These are phyloP conservation scores for Buathra laborator DNA, from an alignment of 2,888 invertebrate species.

Conservation along the genomic window DNA sequence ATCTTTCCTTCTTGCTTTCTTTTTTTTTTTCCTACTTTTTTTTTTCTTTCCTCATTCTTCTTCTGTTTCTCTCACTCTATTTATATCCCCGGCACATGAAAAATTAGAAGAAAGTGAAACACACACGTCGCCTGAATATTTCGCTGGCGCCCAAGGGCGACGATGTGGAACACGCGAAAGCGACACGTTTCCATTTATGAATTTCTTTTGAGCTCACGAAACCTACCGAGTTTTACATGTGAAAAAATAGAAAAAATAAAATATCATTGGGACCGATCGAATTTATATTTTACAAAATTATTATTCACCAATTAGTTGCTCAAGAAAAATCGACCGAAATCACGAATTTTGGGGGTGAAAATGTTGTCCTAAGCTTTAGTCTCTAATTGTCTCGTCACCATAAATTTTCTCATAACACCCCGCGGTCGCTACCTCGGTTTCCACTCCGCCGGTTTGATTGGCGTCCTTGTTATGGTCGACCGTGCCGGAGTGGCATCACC, in stretches of 20 bases:
- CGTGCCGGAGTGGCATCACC: conserved; percentile 31
- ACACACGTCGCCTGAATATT: conserved; percentile 30
- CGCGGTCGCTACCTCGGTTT: conserved; percentile 47
- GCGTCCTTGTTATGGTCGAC: conserved; percentile 61
- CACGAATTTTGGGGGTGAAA: conserved; percentile 13
- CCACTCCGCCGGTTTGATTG: conserved; percentile 62
- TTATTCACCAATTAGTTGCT: too few species aligned
- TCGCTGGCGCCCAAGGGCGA: conserved; percentile 52
- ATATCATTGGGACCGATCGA: not conserved
- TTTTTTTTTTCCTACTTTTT: not conserved
- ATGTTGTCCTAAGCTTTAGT: conserved; percentile 31
- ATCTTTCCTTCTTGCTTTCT: conserved; percentile 52
- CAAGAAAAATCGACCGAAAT: not conserved
- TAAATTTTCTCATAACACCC: conserved; percentile 47
- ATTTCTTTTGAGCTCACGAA: conserved; percentile 11
- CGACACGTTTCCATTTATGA: conserved; percentile 47
- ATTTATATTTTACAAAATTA: not conserved
- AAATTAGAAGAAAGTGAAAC: conserved; percentile 63
- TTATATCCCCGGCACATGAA: conserved; percentile 41
- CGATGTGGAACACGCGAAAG: conserved; percentile 57
- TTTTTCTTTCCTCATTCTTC: conserved; percentile 23
- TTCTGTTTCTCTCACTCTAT: conserved; percentile 40
- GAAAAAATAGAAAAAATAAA: not conserved
- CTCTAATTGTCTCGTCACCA: conserved; percentile 58
- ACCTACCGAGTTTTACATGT: not conserved